Base-by-base conservation (phyloP, 2,797 vertebrate genomes). In the Falco naumanni region DNA sequence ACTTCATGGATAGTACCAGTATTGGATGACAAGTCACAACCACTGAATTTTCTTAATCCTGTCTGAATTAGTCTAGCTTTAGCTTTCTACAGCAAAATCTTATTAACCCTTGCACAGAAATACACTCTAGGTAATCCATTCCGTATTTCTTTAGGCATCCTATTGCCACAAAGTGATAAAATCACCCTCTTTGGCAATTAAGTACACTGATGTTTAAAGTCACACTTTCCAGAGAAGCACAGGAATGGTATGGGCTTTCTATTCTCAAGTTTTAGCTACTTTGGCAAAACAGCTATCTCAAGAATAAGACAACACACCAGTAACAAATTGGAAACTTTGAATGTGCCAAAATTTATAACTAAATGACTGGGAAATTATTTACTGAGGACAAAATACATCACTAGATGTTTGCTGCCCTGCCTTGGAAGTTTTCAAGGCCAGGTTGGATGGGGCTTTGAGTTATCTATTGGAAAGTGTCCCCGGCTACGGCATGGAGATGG, bases 401-500 rank as follows among this genome's bases (percentile, higher is more conserved):
- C 24, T 21, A 57, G 29, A 61, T 26, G 21, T 47, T 74, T 86
- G 48, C 7, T 54, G 16, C 4, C 19, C 25, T 6, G 64, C 13
- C 22, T 37, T 41, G 11, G 10, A 34, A 48, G 15, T 8, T 13
- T 56, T 75, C n/a, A 56, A 64, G 79, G 53, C 8, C 24, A 86
- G 33, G 45, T 0, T 45, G 72, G 60, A 41, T 16, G 6, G 24
- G 51, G 26, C 39, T 86, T 57, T 61, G 29, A 48, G 29, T 11
- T 60, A 2, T 66, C 47, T 69, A 85, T 15, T 9, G 22, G 39
- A 68, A 39, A 9, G 18, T 53, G 14, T 16, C 39, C 25, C n/a
- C 69, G 45, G 16, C 25, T 0, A 3, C 1, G 6, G 24, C 17
- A 66, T 3, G 4, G 12, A 11, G 3, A 6, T 80, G 39, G 43